These are phyloP conservation scores for Heloderma charlesbogerti DNA, from an alignment of 2,113 vertebrate genomes.

Conservation along the genomic window DNA sequence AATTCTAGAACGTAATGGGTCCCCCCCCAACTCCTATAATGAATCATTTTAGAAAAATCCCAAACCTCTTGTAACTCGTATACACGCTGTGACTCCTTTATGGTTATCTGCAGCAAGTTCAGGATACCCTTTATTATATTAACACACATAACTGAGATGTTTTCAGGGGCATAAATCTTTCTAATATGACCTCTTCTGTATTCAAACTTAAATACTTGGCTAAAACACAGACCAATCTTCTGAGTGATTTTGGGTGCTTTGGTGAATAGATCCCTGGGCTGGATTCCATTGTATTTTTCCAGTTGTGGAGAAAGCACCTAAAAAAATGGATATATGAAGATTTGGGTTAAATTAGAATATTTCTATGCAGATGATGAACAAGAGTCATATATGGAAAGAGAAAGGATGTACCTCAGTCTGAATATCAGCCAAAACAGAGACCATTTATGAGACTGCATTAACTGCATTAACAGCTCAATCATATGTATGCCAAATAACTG, in stretches of 20 bases:
- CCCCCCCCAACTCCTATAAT: not conserved
- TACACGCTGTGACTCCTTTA: slow-evolving; percentile 83
- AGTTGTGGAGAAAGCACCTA: slow-evolving; percentile 79
- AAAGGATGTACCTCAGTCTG: not conserved
- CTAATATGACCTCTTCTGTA: slow-evolving; percentile 83
- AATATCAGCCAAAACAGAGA: not conserved
- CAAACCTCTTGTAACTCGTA: slow-evolving; percentile 86
- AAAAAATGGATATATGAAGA: slow-evolving; percentile 36
- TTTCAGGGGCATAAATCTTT: slow-evolving; percentile 76
- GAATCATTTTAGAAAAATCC: slow-evolving; percentile 12
- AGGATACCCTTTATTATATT: slow-evolving; percentile 87
- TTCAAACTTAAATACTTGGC: slow-evolving; percentile 84
- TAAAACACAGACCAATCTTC: slow-evolving; percentile 74
- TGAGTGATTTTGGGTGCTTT: slow-evolving; percentile 71
- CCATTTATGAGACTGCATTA: too few relatives aligned
- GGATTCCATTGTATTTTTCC: slow-evolving; percentile 82
- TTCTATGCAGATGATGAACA: too few relatives aligned
- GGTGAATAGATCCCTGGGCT: slow-evolving; percentile 76
- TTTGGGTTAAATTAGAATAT: slow-evolving; percentile 20
- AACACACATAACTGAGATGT: slow-evolving; percentile 75
- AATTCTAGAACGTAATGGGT: slow-evolving; percentile 12
- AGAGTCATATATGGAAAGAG: not conserved
- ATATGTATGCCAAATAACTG: not conserved
- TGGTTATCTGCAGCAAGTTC: slow-evolving; percentile 84
- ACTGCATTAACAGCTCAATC: too few relatives aligned